Base-by-base conservation (phyloP, 64 coral and sea anemone species). In the Porites australiensis region DNA sequence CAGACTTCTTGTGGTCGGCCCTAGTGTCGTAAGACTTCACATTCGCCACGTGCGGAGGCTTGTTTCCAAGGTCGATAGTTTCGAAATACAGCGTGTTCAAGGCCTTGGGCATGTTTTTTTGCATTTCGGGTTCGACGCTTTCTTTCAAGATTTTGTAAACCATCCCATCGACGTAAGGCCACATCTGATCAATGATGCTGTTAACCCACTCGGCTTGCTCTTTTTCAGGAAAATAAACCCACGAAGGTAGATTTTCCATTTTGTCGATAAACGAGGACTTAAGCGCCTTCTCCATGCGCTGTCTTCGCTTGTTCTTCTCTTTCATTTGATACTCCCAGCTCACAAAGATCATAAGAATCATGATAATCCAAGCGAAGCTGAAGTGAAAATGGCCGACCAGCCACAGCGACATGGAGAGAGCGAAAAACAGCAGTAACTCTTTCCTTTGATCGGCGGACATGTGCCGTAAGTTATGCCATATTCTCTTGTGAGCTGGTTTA, bases 341-440 rank as follows among this genome's bases (percentile, higher is more conserved):
- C 5, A 92, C 95, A 18, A 93, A 96, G 44, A 93, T 85, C 81
- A 89, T 87, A 8, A 96, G 50, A 44, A 93, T 93, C 79, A 93
- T 89, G 62, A 90, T 80, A 8, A 96, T 96, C 95, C 95, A 96
- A 15, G 95, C 95, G 77, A 93, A 96, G 65, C 95, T 96, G 51
- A 96, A 93, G 23, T 96, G 87, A 79, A 93, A 73, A 61, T 90
- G 89, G 54, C 95, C 91, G 53, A 93, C 95, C 10, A 86, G 65
- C 86, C 87, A 96, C 1, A 93, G 47, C 5, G 91, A 71, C 2
- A 89, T 21, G 16, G 95, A 86, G 23, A 72, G 65, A 44, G 43
- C 54, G 3, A 96, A 93, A 78, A 51, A 79, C 8, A 83, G 83
- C 6, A 54, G 71, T 43, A 87, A 79, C 7, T 93, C 91, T 44